phyloP scores from a whole-genome alignment of 2,113 vertebrate genomes.

The Anguilla japonica region DNA sequence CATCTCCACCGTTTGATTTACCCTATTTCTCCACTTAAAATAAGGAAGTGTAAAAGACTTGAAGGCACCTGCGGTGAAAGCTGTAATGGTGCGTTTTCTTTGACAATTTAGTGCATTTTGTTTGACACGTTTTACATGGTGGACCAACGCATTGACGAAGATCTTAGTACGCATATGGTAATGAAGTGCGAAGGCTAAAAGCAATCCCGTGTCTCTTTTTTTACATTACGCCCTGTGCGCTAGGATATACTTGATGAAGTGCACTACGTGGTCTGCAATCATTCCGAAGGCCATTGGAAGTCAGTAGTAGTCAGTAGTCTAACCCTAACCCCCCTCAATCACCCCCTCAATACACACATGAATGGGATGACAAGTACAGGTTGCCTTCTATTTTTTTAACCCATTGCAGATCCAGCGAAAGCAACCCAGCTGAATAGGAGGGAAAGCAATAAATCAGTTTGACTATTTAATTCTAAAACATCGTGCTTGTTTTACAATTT shows the following conservation, averaged over 20 bases:
- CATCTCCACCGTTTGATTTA: background rate
- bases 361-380: conserved; percentile 19
- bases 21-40: background rate
- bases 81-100: conserved; percentile 27
- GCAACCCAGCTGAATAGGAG: conserved; percentile 55
- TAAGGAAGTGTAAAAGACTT: background rate
- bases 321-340: background rate
- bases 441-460: conserved; percentile 88
- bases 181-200: conserved; percentile 34
- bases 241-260: conserved; percentile 40
- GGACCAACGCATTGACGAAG: conserved; percentile 56
- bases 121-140: conserved; percentile 54
- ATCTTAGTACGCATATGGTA: conserved; percentile 37
- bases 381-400: conserved; percentile 18
- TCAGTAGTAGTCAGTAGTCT: no score
- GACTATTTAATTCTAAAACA: conserved; percentile 69
- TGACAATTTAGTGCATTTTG: conserved; percentile 35
- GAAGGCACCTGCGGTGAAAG: background rate
- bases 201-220: conserved; percentile 36
- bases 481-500: conserved; percentile 64
- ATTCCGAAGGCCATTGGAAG: conserved; percentile 26
- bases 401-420: conserved; percentile 22
- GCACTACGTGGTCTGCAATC: conserved; percentile 33
- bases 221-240: conserved; percentile 34
- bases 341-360: background rate